These are phyloP conservation scores for Peromyscus maniculatus DNA, from an alignment of 2,113 vertebrate species.

Conservation along the genomic window DNA sequence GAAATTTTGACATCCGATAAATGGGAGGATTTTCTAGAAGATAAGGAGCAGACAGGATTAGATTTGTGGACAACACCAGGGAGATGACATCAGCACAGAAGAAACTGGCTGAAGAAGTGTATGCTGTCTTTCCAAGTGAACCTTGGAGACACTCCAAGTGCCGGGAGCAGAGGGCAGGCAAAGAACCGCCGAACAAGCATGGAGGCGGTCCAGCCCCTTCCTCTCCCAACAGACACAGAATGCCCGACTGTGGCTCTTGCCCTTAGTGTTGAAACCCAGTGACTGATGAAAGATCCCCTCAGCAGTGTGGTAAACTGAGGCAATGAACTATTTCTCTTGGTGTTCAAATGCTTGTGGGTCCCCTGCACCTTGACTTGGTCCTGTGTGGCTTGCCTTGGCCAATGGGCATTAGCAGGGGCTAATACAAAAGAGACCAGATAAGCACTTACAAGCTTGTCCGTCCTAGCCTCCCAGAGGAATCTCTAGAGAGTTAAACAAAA, in stretches of 20 bases:
- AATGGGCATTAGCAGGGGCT: neutral
- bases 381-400: neutral
- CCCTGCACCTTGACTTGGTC: neutral
- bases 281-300: neutral
- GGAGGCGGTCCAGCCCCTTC: neutral
- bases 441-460: neutral
- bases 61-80: constrained; percentile 50
- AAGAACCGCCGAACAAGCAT: constrained; percentile 25
- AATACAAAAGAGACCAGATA: neutral
- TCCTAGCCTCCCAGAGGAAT: neutral
- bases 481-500: neutral
- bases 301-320: neutral
- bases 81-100: constrained; percentile 46
- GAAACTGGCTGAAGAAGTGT: constrained; percentile 42
- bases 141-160: constrained; percentile 52
- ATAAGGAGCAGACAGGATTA: constrained; percentile 55
- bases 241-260: neutral
- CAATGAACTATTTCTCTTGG: neutral
- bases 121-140: constrained; percentile 50
- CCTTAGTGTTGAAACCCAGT: constrained; percentile 14
- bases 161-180: neutral
- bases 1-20: constrained; percentile 28
- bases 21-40: constrained; percentile 55
- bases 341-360: neutral
- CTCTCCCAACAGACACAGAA: neutral